Conservation (phyloP, 2,113 vertebrate species). For the Pygathrix nemaeus region DNA sequence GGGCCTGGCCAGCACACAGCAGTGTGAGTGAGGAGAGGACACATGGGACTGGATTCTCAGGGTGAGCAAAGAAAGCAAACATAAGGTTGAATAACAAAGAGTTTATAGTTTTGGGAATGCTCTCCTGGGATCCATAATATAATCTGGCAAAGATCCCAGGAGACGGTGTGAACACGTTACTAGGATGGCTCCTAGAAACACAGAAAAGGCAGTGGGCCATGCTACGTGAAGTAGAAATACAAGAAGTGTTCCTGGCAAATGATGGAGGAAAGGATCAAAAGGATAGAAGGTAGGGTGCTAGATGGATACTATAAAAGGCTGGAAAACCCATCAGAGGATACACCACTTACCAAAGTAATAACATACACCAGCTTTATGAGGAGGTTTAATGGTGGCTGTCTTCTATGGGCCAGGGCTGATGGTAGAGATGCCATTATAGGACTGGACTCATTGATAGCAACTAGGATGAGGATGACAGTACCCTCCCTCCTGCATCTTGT, state of each 20-base stretch:
- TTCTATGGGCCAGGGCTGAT: neutral
- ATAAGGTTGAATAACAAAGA: neutral
- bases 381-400: neutral
- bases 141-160: neutral
- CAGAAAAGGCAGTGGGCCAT: neutral
- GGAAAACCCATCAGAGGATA: neutral
- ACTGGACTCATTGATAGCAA: neutral
- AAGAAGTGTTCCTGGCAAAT: neutral
- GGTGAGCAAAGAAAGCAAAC: neutral
- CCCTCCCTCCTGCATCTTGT: neutral
- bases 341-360: neutral
- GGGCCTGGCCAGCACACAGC: neutral
- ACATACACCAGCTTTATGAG: neutral
- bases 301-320: no score
- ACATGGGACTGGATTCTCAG: neutral
- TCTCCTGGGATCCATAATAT: neutral
- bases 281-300: no score
- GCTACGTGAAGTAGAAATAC: constrained; percentile 25
- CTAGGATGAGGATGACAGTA: neutral
- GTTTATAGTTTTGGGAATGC: neutral
- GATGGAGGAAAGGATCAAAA: neutral
- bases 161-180: neutral
- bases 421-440: neutral
- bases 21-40: neutral
- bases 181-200: neutral